These are phyloP conservation scores for Heliconius sara DNA, from an alignment of 2,888 invertebrate species.

Conservation along the genomic window DNA sequence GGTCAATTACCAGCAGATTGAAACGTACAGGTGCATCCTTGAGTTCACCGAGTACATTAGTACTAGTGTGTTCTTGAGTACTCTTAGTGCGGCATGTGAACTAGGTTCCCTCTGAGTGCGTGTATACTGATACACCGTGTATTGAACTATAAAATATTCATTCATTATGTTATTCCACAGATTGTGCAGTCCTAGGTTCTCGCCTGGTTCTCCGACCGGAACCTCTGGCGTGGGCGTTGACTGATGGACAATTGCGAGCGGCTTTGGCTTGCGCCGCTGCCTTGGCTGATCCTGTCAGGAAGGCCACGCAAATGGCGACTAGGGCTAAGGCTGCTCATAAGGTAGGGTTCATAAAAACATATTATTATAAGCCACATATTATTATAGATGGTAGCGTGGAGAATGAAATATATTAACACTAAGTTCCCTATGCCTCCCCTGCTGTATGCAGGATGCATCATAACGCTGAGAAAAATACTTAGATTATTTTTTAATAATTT, in stretches of 20 bases:
- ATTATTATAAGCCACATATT: too few species aligned
- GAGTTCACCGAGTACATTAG: neutral
- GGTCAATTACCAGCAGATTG: too few species aligned
- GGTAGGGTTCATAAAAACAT: conserved; percentile 64
- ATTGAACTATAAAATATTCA: too few species aligned
- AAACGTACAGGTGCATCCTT: too few species aligned
- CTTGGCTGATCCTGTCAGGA: conserved; percentile 90
- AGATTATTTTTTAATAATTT: neutral
- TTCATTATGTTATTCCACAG: conserved; percentile 72
- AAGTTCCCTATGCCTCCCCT: too few species aligned
- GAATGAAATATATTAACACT: too few species aligned
- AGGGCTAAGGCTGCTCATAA: conserved; percentile 93
- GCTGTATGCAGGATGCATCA: too few species aligned
- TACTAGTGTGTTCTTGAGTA: neutral
- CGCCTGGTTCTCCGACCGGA: conserved; percentile 96
- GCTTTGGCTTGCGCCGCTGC: conserved; percentile 95
- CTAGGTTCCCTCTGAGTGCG: too few species aligned
- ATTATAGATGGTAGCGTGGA: too few species aligned
- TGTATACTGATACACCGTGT: too few species aligned
- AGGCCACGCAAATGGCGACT: conserved; percentile 90
- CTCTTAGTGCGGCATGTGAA: neutral
- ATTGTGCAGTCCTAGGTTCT: conserved; percentile 96
- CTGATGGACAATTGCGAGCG: conserved; percentile 97
- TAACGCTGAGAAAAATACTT: too few species aligned
- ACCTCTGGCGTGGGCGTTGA: conserved; percentile 98